Evolutionary conservation across 2,888 invertebrate species (phyloP).

Genomic region (Euplexia lucipara): DNA sequence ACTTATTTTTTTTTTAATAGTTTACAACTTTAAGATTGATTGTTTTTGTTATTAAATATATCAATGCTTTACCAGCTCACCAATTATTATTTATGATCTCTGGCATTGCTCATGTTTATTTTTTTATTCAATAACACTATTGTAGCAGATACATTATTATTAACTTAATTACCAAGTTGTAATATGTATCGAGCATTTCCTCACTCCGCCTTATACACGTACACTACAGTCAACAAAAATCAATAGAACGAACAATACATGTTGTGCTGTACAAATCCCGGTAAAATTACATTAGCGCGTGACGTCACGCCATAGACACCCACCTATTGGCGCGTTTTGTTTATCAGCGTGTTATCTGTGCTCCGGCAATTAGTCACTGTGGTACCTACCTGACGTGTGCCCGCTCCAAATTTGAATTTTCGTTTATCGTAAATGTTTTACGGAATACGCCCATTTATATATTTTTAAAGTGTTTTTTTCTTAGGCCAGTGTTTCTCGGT

Average conservation of each 20-base stretch:
- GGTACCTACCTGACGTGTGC: constrained; percentile 75
- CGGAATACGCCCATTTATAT: constrained; percentile 46
- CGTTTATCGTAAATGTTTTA: constrained; percentile 47
- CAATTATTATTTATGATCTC: background rate
- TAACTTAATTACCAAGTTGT: constrained; percentile 13
- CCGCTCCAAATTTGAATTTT: constrained; percentile 60
- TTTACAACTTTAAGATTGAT: background rate
- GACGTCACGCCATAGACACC: constrained; percentile 64
- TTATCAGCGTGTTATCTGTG: constrained; percentile 83
- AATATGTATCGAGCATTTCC: background rate
- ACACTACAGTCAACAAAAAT: constrained; percentile 55
- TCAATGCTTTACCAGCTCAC: background rate
- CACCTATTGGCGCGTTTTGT: constrained; percentile 72
- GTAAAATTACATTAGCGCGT: constrained; percentile 76
- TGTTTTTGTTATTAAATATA: background rate
- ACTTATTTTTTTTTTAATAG: too few relatives aligned
- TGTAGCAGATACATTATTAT: background rate
- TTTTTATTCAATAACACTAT: background rate
- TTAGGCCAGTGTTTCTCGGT: constrained; percentile 14
- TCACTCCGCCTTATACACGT: constrained; percentile 8
- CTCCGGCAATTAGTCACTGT: constrained; percentile 81
- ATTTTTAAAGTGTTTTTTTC: constrained; percentile 19
- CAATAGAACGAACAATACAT: constrained; percentile 61
- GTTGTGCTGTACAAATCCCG: constrained; percentile 68
- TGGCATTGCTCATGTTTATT: background rate